phyloP scores from a whole-genome alignment of 2,113 vertebrate genomes.

The Thamnaconus septentrionalis region DNA sequence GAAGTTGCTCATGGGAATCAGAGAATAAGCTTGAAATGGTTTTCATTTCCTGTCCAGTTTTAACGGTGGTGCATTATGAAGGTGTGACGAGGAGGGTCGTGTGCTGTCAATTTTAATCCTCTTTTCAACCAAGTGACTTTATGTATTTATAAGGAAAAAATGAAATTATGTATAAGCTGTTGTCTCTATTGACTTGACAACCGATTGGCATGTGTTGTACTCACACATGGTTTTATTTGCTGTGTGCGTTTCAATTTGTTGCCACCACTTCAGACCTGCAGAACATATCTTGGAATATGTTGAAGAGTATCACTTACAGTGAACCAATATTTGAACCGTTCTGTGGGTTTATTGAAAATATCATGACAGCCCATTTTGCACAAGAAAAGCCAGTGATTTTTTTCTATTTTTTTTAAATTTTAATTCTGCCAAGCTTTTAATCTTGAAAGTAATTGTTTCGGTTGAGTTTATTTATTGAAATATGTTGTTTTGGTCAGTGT shows the following conservation, averaged over 20 bases:
- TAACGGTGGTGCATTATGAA: background rate
- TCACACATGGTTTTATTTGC: background rate
- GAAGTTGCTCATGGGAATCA: constrained; percentile 90
- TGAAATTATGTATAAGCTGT: too few relatives aligned
- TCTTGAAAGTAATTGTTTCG: constrained; percentile 12
- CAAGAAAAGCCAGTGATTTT: background rate
- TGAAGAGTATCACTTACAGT: too few relatives aligned
- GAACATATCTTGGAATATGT: background rate
- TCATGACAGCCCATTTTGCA: background rate
- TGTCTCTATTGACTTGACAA: background rate
- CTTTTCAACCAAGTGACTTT: background rate
- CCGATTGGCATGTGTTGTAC: constrained; percentile 12
- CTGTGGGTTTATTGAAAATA: background rate
- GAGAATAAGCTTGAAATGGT: constrained; percentile 77
- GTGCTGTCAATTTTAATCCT: constrained; percentile 1
- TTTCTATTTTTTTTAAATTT: too few relatives aligned
- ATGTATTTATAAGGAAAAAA: too few relatives aligned
- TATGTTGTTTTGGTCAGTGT: constrained; percentile 11
- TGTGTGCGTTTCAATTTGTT: too few relatives aligned
- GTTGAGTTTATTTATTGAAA: constrained; percentile 49
- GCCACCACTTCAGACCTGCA: too few relatives aligned
- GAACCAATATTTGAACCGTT: background rate
- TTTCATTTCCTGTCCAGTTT: background rate
- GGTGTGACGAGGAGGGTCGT: constrained; percentile 15
- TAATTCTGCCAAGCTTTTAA: constrained; percentile 6